These are phyloP conservation scores for Oenanthe melanoleuca DNA, from an alignment of 2,113 vertebrate species.

Conservation along the genomic window DNA sequence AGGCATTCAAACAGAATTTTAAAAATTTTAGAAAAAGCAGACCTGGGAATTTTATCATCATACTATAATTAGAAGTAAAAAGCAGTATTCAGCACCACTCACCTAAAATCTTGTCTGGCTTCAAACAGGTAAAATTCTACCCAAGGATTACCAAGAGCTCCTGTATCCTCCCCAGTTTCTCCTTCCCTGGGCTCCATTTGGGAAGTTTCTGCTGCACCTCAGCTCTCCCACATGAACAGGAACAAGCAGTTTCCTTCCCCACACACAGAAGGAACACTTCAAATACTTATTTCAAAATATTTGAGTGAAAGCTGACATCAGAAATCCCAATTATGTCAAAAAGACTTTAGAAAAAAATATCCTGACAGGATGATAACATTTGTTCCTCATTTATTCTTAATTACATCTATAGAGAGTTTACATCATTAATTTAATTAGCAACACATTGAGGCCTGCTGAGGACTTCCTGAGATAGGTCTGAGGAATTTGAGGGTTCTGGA, in stretches of 20 bases:
- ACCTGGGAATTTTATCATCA: not conserved
- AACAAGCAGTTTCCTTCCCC: not conserved
- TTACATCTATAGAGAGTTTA: not conserved
- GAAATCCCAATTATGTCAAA: not conserved
- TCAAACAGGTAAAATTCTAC: not conserved
- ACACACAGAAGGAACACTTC: not conserved
- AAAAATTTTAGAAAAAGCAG: not conserved
- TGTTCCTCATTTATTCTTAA: slow-evolving; percentile 9
- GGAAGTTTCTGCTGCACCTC: not conserved
- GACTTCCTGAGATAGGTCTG: not conserved
- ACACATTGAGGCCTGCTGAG: not conserved
- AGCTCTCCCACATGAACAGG: not conserved
- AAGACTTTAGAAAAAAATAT: not conserved
- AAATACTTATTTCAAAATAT: not conserved
- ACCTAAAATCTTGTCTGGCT: not conserved
- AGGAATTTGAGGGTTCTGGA: not conserved
- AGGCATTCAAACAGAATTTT: not conserved
- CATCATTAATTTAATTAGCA: slow-evolving; percentile 6
- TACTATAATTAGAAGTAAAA: not conserved
- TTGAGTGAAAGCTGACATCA: not conserved
- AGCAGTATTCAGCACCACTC: not conserved
- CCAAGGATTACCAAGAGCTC: not conserved
- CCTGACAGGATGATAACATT: not conserved
- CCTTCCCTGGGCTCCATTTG: not conserved
- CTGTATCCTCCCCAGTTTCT: not conserved